Evolutionary conservation across 2,888 invertebrate species (phyloP).

Genomic region (Uropetala carovei): DNA sequence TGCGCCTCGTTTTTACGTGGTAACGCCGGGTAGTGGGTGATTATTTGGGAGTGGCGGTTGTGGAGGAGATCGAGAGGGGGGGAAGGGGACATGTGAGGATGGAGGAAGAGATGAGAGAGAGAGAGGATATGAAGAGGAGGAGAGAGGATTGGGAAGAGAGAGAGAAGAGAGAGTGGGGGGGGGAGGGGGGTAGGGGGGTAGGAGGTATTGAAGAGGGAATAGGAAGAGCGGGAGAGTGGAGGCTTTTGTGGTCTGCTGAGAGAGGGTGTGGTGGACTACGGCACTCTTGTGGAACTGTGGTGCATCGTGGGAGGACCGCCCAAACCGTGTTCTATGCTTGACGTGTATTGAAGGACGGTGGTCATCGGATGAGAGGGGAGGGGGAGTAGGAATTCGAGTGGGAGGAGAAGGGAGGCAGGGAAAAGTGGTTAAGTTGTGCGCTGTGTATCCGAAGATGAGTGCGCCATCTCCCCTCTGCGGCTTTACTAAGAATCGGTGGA

Average conservation of each 20-base stretch:
- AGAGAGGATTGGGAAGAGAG: background rate
- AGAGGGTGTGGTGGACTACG: background rate
- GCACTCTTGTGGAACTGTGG: background rate
- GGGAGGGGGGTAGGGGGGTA: too few relatives aligned
- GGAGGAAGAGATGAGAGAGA: background rate
- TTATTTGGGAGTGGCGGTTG: background rate
- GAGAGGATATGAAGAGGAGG: background rate
- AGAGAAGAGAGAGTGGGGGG: background rate
- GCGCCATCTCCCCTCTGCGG: background rate
- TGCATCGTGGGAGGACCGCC: constrained; percentile 28
- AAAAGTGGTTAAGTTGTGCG: background rate
- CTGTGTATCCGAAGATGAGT: background rate
- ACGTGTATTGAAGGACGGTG: constrained; percentile 7
- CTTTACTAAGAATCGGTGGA: too few relatives aligned
- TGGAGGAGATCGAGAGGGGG: background rate
- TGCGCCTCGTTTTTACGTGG: background rate
- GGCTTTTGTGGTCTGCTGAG: background rate
- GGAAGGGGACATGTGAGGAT: background rate
- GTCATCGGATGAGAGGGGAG: background rate
- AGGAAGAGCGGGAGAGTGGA: background rate
- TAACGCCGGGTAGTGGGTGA: background rate
- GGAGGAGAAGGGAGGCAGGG: background rate
- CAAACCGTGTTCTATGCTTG: constrained; percentile 25
- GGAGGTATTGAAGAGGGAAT: background rate
- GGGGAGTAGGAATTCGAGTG: background rate